phyloP scores from a whole-genome alignment of 2,113 vertebrate genomes.

The Myodes glareolus region DNA sequence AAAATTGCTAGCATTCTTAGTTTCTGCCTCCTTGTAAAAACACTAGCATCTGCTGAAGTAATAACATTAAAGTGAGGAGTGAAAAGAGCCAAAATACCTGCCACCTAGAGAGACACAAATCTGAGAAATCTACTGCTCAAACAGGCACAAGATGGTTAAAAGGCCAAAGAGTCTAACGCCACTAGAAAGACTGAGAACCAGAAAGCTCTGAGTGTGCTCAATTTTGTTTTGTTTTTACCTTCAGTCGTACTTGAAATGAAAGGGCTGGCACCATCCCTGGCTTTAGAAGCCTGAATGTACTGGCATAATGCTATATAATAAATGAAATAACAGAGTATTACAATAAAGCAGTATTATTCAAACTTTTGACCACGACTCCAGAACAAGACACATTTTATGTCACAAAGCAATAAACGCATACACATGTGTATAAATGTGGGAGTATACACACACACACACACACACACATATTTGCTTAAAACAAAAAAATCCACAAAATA shows the following conservation, averaged over 20 bases:
- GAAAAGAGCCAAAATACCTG: conserved; percentile 77
- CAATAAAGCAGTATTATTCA: conserved; percentile 82
- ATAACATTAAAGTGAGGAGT: conserved; percentile 52
- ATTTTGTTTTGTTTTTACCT: conserved; percentile 93
- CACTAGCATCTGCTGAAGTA: conserved; percentile 27
- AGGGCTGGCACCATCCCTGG: conserved; percentile 95
- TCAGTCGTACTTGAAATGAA: conserved; percentile 93
- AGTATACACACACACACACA: neutral
- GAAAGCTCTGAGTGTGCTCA: conserved; percentile 68
- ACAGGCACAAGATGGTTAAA: conserved; percentile 86
- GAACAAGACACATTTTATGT: conserved; percentile 65
- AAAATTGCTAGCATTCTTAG: conserved; percentile 62
- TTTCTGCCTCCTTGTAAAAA: conserved; percentile 40
- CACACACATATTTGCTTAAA: conserved; percentile 47
- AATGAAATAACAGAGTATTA: conserved; percentile 95
- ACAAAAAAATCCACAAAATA: conserved; percentile 58
- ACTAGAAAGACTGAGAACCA: conserved; percentile 81
- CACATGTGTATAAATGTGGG: neutral
- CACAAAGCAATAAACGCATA: conserved; percentile 52
- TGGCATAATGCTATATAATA: conserved; percentile 99
- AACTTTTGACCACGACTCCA: conserved; percentile 70
- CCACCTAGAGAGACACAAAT: conserved; percentile 79
- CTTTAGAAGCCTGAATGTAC: conserved; percentile 99
- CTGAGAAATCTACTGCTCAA: conserved; percentile 80
- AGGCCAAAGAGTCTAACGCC: conserved; percentile 84